Base-by-base conservation (phyloP, 2,888 invertebrate species). In the Tiphia femorata region DNA sequence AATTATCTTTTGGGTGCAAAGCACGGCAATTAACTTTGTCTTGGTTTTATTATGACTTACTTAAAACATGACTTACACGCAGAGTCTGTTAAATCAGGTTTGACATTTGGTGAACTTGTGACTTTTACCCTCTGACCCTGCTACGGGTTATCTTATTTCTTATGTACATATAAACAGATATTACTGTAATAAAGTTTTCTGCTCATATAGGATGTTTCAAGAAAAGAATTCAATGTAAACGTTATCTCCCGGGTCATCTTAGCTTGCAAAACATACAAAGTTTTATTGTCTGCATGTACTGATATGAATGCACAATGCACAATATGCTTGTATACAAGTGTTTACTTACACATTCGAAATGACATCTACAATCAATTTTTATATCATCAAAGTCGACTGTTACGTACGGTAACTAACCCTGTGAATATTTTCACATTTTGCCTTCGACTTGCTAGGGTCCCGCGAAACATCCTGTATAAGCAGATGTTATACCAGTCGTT, bases 141-240 rank as follows among this genome's bases (percentile, higher is more conserved):
- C 49, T 58, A 37, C 43, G 65, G 68, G 70, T 75, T 77, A 75
- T 73, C 73, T 62, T 57, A 19, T 54, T 66, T 70, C 65, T 66
- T 76, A 76, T 78, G 63, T 76, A 78, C 76, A 78, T 76, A 78
- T 78, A 64, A 75, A 78, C 73, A 78, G 70, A 76, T 77, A 76
- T 76, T 76, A 76, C 64, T 69, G 64, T 71, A 75, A 74, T 66
- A 69, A 70, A 51, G 47, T 68, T 70, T 59, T 55, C 64, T 61
- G 37, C 41, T 64, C 41, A 46, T 68, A 63, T 52, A 68, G 67
- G 55, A 66, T 51, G 61, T 49, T 58, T 51, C 63, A 64, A 41
- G 30, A 16, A 42, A 27, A 44, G 49, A 56, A 33, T 33, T n/a
- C 33, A 14, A 5, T 33, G 12, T 33, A 33, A 33, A 33, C n/a